Conservation (phyloP, 2,113 vertebrate species). For the Campylomormyrus tamandua region DNA sequence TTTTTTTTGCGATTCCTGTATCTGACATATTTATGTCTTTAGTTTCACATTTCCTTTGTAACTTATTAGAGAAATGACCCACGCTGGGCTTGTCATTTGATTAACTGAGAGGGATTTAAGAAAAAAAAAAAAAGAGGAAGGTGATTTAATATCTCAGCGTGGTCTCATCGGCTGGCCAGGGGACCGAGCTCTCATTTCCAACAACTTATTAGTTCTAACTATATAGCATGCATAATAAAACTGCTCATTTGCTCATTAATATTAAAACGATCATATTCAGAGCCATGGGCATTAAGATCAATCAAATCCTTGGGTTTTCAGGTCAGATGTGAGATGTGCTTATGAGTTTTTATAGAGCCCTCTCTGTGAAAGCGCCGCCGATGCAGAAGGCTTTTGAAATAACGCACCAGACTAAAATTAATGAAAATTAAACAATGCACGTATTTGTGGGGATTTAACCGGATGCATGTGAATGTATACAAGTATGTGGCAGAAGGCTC, state of each 20-base stretch:
- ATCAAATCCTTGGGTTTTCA: conserved; percentile 99
- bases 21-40: conserved; percentile 75
- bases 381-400: conserved; percentile 38
- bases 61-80: conserved; percentile 76
- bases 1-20: conserved; percentile 36
- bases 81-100: conserved; percentile 85
- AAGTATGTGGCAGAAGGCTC: neutral
- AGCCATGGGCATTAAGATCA: conserved; percentile 99
- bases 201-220: conserved; percentile 99
- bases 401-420: conserved; percentile 44
- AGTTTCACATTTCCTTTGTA: conserved; percentile 83
- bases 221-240: conserved; percentile 99
- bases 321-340: conserved; percentile 99
- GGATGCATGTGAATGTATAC: conserved; percentile 21
- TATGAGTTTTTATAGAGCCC: conserved; percentile 79
- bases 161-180: conserved; percentile 96
- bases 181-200: conserved; percentile 91
- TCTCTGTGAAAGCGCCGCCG: conserved; percentile 80
- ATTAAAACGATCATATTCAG: conserved; percentile 99
- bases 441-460: conserved; percentile 63
- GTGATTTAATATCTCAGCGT: conserved; percentile 99
- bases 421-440: conserved; percentile 60
- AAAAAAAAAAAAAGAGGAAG: conserved; percentile 98
- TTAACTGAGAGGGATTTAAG: conserved; percentile 91
- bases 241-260: conserved; percentile 99